Conservation (phyloP, 2,797 vertebrate species). For the Tenualosa thibaudeaui region DNA sequence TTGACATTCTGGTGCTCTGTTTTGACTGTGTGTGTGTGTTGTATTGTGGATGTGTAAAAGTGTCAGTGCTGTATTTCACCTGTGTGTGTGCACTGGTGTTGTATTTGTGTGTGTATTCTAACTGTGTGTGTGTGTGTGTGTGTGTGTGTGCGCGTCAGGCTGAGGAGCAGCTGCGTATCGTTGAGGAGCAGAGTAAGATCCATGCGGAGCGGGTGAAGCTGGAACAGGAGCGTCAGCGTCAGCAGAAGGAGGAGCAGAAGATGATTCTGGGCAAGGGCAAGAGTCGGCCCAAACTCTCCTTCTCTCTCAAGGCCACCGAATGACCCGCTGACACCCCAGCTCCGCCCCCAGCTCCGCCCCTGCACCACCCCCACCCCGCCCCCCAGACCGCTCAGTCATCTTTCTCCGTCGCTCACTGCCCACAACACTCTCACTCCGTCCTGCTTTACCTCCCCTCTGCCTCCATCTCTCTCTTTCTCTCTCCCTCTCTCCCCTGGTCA, state of each 20-base stretch:
- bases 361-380: background rate
- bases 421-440: background rate
- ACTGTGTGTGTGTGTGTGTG: background rate
- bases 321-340: constrained; percentile 70
- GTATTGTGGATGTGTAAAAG: background rate
- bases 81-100: background rate
- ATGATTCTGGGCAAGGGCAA: constrained; percentile 99
- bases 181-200: constrained; percentile 99
- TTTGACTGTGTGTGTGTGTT: background rate
- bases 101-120: background rate
- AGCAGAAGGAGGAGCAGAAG: constrained; percentile 99
- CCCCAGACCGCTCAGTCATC: no score
- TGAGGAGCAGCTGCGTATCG: constrained; percentile 98
- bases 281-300: constrained; percentile 97
- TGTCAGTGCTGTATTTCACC: no score
- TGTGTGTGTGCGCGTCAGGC: constrained; percentile 70
- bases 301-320: constrained; percentile 93
- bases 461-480: background rate
- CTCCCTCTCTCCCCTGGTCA: background rate
- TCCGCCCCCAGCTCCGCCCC: background rate
- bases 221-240: constrained; percentile 97
- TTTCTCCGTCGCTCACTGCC: background rate
- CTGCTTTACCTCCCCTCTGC: no score
- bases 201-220: constrained; percentile 99
- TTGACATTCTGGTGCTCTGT: background rate